These are phyloP conservation scores for Numenius phaeopus DNA, from an alignment of 2,797 vertebrate species.

Conservation along the genomic window DNA sequence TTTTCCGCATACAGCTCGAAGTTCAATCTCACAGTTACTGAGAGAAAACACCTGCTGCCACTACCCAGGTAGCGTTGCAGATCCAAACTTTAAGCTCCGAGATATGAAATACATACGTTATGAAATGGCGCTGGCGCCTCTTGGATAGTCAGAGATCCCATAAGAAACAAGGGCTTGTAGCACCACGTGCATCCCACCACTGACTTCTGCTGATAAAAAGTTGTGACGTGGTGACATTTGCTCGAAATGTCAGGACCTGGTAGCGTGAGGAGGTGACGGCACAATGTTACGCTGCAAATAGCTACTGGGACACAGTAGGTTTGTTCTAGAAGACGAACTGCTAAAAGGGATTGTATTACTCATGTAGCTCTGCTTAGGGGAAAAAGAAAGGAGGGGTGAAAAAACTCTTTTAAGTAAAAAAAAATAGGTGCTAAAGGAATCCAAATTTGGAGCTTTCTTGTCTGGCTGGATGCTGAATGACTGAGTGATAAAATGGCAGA, in stretches of 20 bases:
- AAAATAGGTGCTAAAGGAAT: not conserved
- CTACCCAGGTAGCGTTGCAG: not conserved
- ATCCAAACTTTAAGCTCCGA: not conserved
- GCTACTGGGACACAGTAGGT: not conserved
- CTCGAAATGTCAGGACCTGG: constrained; percentile 38
- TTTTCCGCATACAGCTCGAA: not conserved
- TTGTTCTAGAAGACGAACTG: not conserved
- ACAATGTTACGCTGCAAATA: not conserved
- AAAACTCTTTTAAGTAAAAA: not conserved
- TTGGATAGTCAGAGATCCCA: not conserved
- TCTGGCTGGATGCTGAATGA: constrained; percentile 16
- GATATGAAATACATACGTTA: not conserved
- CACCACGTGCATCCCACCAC: not conserved
- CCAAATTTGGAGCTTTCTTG: not conserved
- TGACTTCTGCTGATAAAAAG: not conserved
- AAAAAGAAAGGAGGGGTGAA: rapidly evolving
- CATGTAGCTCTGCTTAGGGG: not conserved
- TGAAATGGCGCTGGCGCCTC: not conserved
- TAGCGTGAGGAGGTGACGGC: not conserved
- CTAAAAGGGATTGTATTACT: not conserved
- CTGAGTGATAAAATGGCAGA: not conserved
- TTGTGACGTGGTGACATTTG: not conserved
- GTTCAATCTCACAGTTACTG: constrained; percentile 35
- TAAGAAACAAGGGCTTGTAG: not conserved
- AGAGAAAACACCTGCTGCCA: constrained; percentile 40